Conservation (phyloP, 2,113 vertebrate genomes). For the Ariopsis seemanni region DNA sequence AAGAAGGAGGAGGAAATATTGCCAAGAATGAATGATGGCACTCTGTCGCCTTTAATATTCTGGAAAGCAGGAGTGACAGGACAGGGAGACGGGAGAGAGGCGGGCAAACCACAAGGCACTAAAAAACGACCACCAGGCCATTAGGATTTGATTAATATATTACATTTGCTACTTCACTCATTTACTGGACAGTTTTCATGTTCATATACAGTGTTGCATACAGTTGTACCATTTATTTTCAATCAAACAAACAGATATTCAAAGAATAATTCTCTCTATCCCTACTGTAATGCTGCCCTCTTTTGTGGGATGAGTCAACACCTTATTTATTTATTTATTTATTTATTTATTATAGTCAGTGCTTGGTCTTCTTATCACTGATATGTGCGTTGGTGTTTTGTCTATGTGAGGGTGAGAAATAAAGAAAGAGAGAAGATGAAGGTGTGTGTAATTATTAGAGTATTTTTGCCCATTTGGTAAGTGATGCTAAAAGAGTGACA, state of each 20-base stretch:
- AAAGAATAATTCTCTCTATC: background rate
- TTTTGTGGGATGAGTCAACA: conserved; percentile 18
- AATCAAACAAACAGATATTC: background rate
- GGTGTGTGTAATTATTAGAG: conserved; percentile 30
- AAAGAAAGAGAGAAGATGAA: conserved; percentile 19
- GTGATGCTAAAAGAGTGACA: conserved; percentile 20
- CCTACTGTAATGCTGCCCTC: background rate
- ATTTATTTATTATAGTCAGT: background rate
- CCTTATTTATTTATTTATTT: background rate
- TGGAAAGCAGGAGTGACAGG: conserved; percentile 52
- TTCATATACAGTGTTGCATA: background rate
- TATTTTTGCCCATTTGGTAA: conserved; percentile 18
- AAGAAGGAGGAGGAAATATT: conserved; percentile 27
- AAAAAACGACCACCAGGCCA: conserved; percentile 33
- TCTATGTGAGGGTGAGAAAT: conserved; percentile 17
- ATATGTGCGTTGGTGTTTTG: conserved; percentile 15
- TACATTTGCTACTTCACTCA: background rate
- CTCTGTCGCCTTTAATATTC: conserved; percentile 61
- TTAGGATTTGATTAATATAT: conserved; percentile 50
- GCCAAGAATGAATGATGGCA: conserved; percentile 57
- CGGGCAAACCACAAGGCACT: background rate
- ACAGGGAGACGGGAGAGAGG: conserved; percentile 37
- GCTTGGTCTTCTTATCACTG: background rate
- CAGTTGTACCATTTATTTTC: background rate
- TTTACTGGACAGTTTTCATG: conserved; percentile 17